A percentile compares a stretch with the other conserved stretches of the same genome.
Evolutionary conservation across 1,140 invertebrate genomes (phyloP).

Genomic region (Danaus melanippus): DNA sequence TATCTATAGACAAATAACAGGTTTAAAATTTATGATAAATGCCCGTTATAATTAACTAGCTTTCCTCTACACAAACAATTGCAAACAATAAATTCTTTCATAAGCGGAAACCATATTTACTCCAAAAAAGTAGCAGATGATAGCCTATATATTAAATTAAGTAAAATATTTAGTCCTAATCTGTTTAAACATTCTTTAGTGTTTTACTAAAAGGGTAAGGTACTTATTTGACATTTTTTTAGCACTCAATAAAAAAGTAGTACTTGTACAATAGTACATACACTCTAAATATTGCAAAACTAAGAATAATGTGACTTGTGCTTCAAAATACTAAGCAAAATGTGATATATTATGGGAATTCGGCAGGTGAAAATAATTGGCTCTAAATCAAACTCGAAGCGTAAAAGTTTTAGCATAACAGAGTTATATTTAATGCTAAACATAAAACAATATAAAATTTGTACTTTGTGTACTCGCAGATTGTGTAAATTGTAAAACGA

Average conservation of each 20-base stretch:
- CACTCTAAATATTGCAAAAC: slow-evolving; percentile 8
- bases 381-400: slow-evolving; percentile 15
- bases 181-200: too few relatives aligned
- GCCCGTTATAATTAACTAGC: too few relatives aligned
- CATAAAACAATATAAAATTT: slow-evolving; percentile 10
- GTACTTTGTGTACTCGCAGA: slow-evolving; percentile 9
- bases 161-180: too few relatives aligned
- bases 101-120: too few relatives aligned
- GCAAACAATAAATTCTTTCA: too few relatives aligned
- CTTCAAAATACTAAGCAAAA: slow-evolving; percentile 10
- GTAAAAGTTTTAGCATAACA: slow-evolving; percentile 19
- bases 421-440: slow-evolving; percentile 12
- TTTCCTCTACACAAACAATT: too few relatives aligned
- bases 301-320: slow-evolving; percentile 19
- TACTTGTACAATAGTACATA: too few relatives aligned
- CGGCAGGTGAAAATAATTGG: slow-evolving; percentile 22
- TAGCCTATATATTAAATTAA: too few relatives aligned
- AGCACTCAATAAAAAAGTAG: too few relatives aligned
- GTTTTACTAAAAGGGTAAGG: too few relatives aligned
- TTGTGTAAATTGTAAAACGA: slow-evolving; percentile 17
- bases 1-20: slow-evolving; percentile 74
- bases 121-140: too few relatives aligned
- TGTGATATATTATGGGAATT: slow-evolving; percentile 17
- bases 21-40: slow-evolving; percentile 1
- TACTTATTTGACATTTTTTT: too few relatives aligned